These are phyloP conservation scores for Creontiades dilutus DNA, from an alignment of 2,888 invertebrate species.

Conservation along the genomic window DNA sequence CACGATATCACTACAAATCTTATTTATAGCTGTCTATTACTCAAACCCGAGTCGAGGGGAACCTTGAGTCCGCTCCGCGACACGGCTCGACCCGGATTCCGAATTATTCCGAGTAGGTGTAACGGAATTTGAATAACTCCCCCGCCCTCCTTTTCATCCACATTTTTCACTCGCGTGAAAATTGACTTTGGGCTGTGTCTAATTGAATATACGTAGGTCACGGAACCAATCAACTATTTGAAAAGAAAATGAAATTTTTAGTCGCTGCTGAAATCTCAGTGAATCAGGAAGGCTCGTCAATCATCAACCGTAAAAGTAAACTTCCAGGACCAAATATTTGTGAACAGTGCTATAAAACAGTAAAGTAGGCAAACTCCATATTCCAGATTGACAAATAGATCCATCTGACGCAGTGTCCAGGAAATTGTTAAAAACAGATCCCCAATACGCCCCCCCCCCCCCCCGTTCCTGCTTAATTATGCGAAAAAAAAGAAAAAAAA, in stretches of 20 bases:
- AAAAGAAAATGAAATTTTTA: not conserved
- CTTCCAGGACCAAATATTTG: too few relatives aligned
- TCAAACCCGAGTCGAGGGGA: conserved; percentile 12
- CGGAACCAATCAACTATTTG: not conserved
- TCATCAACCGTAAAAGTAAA: too few relatives aligned
- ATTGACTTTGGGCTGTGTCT: not conserved
- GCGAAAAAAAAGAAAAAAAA: too few relatives aligned
- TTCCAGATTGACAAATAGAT: too few relatives aligned
- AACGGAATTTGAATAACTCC: not conserved
- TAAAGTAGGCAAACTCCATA: too few relatives aligned
- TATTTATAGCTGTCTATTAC: conserved; percentile 65
- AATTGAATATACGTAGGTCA: conserved; percentile 6
- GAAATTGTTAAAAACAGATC: too few relatives aligned
- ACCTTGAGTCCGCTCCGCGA: conserved; percentile 40
- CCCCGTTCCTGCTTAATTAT: too few relatives aligned
- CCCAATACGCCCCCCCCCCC: too few relatives aligned
- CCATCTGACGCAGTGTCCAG: too few relatives aligned
- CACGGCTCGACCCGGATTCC: conserved; percentile 8
- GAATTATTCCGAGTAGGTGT: conserved; percentile 31
- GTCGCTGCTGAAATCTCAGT: too few relatives aligned
- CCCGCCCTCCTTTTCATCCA: not conserved
- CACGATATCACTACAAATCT: conserved; percentile 58
- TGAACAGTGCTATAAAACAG: too few relatives aligned
- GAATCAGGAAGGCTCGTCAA: too few relatives aligned
- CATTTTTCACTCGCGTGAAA: not conserved